Evolutionary conservation across 2,113 vertebrate genomes (phyloP), one percentile per base, ranked within the genome.

Genomic region (Colistium nudipinnis): DNA sequence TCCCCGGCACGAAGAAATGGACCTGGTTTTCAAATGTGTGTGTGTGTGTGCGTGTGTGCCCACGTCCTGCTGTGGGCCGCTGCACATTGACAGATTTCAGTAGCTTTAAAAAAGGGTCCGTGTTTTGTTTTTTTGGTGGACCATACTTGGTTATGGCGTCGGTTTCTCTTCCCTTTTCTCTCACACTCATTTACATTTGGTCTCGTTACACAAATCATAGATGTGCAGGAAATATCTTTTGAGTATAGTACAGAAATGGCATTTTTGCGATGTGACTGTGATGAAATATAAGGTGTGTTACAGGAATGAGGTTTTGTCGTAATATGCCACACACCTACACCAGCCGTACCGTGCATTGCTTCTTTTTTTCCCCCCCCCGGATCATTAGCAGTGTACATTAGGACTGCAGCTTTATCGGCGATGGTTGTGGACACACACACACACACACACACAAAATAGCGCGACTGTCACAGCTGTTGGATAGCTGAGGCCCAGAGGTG

Each of bases 361-460:
- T 43, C 67, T 7, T 19, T 47, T n/a, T n/a, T n/a, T n/a, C n/a
- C n/a, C n/a, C n/a, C n/a, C n/a, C n/a, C n/a, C n/a, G n/a, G 36
- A 38, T 78, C 56, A 73, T 86, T 83, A 78, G 62, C 74, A 56
- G 48, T 78, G 66, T 33, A 62, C 20, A 56, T 78, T 70, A n/a
- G n/a, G 6, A 39, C 63, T 54, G 33, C 13, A 8, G 49, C 56
- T 68, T 49, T 62, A 12, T 13, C 48, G 67, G 64, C 48, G 64
- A 49, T 27, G 4, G 64, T 0, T 30, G 62, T 1, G 44, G n/a
- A 44, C 43, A 30, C 49, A 31, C 49, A 30, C 24, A 28, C 11
- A 24, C 19, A 48, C 45, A 27, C 53, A 33, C 78, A 71, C 53
- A 13, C 66, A 36, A 66, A 74, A 81, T 77, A 8, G 51, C 59